A percentile compares a stretch with the other conserved stretches of the same genome.
Evolutionary conservation across 2,888 invertebrate genomes (phyloP).

Genomic region (Lasioglossum calceatum): DNA sequence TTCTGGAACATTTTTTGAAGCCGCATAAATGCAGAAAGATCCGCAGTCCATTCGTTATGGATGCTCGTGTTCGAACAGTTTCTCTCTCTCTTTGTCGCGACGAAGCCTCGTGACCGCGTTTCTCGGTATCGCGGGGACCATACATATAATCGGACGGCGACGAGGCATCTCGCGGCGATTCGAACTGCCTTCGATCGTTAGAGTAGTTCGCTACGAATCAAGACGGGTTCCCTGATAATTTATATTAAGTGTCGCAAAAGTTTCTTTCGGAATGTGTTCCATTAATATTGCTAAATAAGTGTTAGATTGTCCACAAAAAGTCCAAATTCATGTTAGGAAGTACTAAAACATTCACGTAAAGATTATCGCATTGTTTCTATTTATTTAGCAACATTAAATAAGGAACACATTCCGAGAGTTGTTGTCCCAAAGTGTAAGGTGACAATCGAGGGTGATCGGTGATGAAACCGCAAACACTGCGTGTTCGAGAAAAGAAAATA

Average conservation of each 20-base stretch:
- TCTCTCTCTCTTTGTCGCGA: neutral
- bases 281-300: too few relatives aligned
- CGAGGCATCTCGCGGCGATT: constrained; percentile 22
- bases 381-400: too few relatives aligned
- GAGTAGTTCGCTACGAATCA: neutral
- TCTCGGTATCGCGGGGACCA: neutral
- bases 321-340: too few relatives aligned
- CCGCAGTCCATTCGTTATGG: neutral
- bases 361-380: too few relatives aligned
- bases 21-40: too few relatives aligned
- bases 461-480: too few relatives aligned
- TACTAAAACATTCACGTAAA: too few relatives aligned
- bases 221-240: neutral
- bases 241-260: neutral
- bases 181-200: constrained; percentile 17
- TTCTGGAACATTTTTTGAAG: too few relatives aligned
- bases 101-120: constrained; percentile 32
- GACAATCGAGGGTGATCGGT: neutral
- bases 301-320: too few relatives aligned
- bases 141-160: constrained; percentile 5
- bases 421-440: neutral
- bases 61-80: constrained; percentile 2
- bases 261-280: too few relatives aligned
- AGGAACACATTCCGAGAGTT: too few relatives aligned
- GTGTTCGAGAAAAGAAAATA: too few relatives aligned